Evolutionary conservation across 2,797 vertebrate species (phyloP).

Genomic region (Megalops cyprinoides): DNA sequence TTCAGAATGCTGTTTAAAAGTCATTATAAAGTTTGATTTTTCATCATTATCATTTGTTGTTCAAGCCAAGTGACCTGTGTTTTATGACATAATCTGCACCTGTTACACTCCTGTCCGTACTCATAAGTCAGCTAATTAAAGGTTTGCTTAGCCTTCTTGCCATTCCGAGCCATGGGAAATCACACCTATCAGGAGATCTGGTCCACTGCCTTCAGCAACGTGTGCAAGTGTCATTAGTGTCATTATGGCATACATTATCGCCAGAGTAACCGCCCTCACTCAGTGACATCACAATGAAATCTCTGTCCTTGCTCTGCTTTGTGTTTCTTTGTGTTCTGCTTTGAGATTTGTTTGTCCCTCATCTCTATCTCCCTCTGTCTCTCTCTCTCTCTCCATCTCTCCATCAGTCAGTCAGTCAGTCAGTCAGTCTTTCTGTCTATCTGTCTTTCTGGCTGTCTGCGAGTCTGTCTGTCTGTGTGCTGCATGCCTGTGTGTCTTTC

Average conservation of each 20-base stretch:
- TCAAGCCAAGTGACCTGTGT: not conserved
- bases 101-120: not conserved
- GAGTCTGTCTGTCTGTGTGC: not conserved
- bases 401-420: constrained; percentile 19
- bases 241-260: constrained; percentile 47
- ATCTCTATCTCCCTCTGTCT: constrained; percentile 39
- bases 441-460: constrained; percentile 23
- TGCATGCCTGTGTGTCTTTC: not conserved
- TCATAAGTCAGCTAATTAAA: not conserved
- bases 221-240: constrained; percentile 54
- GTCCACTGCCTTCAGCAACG: constrained; percentile 22
- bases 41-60: too few species aligned
- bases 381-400: constrained; percentile 45
- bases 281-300: too few species aligned
- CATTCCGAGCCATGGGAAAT: too few species aligned
- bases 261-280: too few species aligned
- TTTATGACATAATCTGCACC: not conserved
- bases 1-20: not conserved
- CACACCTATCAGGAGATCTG: constrained; percentile 37
- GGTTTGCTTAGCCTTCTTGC: too few species aligned
- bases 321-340: too few species aligned
- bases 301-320: too few species aligned
- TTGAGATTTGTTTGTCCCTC: constrained; percentile 31
- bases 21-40: too few species aligned
- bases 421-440: not conserved